Base-by-base conservation (phyloP, 2,888 invertebrate genomes). In the Noctuana brunneofusca region DNA sequence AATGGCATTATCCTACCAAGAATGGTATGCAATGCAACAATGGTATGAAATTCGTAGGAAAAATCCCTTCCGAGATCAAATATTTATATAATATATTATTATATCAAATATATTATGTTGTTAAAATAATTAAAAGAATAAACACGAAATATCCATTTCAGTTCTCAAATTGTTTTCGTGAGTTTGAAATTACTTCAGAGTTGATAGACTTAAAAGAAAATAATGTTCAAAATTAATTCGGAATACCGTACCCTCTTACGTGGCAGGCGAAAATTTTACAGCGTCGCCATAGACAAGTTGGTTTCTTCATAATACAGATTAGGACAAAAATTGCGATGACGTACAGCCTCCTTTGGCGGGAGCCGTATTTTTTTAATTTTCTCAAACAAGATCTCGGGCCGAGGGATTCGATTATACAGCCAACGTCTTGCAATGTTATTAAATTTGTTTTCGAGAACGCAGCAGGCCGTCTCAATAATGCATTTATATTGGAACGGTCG, bases 321-420 rank as follows among this genome's bases (percentile, higher is more conserved):
- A 86, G 76, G 82, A 82, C 76, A 82, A 84, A 87, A 89, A 89
- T 89, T 88, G 87, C 78, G 80, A 80, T 87, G 90, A 89, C 89
- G 89, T 83, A 75, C 75, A 71, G 73, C 77, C 76, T 74, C 76
- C 73, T 75, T 67, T 69, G 71, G 71, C 74, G 76, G 77, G 74
- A 75, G 79, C 80, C 74, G 79, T 87, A 85, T 88, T 86, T 90
- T 89, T 90, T 90, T 89, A 87, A 89, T 89, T 90, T 89, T 88
- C 87, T 78, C 82, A 82, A 87, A 86, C 86, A 82, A 78, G 79
- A 81, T 83, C 79, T 78, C 72, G 74, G 77, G 82, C 71, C 73
- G 70, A 66, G 70, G 69, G 71, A 89, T 88, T 89, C 86, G 86
- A 89, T 89, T 89, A 86, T 81, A 75, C 74, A 74, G 79, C 78